These are phyloP conservation scores for Monopis laevigella DNA, from an alignment of 2,888 invertebrate genomes.

Conservation along the genomic window DNA sequence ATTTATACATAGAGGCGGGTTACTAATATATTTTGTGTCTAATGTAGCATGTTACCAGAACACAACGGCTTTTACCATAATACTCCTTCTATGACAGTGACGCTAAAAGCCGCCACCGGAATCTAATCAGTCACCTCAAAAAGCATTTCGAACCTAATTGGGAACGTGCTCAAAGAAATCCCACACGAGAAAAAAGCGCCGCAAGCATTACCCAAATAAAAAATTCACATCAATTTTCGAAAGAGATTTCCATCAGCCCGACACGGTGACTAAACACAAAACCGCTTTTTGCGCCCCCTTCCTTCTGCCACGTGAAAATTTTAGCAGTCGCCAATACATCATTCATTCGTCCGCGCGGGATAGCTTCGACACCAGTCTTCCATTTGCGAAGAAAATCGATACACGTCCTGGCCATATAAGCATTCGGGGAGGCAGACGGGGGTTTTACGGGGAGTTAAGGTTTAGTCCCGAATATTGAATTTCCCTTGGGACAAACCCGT, in stretches of 20 bases:
- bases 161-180: slow-evolving; percentile 34
- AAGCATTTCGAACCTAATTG: slow-evolving; percentile 47
- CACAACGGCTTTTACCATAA: no score
- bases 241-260: slow-evolving; percentile 50
- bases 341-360: slow-evolving; percentile 40
- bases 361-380: slow-evolving; percentile 66
- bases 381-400: slow-evolving; percentile 68
- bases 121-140: slow-evolving; percentile 55
- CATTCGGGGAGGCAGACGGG: slow-evolving; percentile 64
- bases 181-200: slow-evolving; percentile 18
- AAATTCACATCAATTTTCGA: slow-evolving; percentile 52
- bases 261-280: slow-evolving; percentile 47
- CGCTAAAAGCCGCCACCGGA: slow-evolving; percentile 28
- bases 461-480: slow-evolving; percentile 70
- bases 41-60: no score
- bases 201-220: slow-evolving; percentile 57
- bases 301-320: slow-evolving; percentile 41
- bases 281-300: slow-evolving; percentile 8
- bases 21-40: no score
- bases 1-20: no score
- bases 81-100: no score
- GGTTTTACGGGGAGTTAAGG: slow-evolving; percentile 67
- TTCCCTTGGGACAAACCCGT: slow-evolving; percentile 70
- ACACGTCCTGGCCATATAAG: slow-evolving; percentile 68
- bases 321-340: slow-evolving; percentile 57